Percentiles rank a stretch among this genome's conserved stretches.
These are phyloP conservation scores for Lasioglossum villosulum DNA, from an alignment of 2,888 invertebrate genomes.

Conservation along the genomic window DNA sequence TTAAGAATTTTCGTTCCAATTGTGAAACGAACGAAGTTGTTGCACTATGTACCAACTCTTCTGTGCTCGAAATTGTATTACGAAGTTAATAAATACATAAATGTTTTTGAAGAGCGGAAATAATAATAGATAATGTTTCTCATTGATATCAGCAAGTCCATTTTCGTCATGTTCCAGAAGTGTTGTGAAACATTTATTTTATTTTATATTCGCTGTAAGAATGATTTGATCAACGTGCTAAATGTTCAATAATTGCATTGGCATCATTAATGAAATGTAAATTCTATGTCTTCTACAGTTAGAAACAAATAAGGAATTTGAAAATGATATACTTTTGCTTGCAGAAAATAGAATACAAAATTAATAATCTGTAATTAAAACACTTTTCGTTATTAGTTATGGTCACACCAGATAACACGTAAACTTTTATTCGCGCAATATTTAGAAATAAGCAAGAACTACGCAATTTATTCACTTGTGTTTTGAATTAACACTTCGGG, in stretches of 20 bases:
- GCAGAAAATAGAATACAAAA: background rate
- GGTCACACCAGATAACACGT: background rate
- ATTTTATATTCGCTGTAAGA: background rate
- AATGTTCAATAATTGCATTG: background rate
- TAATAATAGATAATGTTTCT: background rate
- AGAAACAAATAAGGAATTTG: background rate
- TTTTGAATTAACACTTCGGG: background rate
- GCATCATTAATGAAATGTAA: background rate
- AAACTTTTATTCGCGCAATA: background rate
- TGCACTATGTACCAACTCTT: background rate
- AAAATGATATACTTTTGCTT: background rate
- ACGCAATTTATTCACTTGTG: background rate
- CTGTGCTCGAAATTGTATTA: background rate
- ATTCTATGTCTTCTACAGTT: background rate
- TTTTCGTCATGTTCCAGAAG: background rate
- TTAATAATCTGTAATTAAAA: background rate
- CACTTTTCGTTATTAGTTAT: background rate
- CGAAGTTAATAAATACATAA: background rate
- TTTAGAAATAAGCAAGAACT: background rate
- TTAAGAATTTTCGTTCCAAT: background rate
- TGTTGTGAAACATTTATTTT: background rate
- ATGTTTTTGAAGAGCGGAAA: too few species aligned
- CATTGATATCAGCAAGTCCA: background rate
- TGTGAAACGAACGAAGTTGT: background rate
- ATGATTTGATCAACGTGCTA: background rate